Evolutionary conservation across 2,888 invertebrate species (phyloP).

Genomic region (Orgyia antiqua): DNA sequence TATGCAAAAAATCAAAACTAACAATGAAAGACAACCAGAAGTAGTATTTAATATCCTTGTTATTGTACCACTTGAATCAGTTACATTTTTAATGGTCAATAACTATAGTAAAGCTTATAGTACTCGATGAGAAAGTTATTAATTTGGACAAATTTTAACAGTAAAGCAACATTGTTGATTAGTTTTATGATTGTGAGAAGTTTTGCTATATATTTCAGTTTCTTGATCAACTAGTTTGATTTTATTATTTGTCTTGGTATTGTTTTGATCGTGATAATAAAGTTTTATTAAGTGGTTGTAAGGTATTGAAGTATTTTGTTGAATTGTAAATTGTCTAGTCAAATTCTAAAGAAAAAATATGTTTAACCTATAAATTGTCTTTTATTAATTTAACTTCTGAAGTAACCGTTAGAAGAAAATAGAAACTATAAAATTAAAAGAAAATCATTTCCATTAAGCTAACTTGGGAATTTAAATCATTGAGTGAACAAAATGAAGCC

Average conservation of each 20-base stretch:
- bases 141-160: slow-evolving; percentile 52
- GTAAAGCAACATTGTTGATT: slow-evolving; percentile 22
- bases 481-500: too few relatives aligned
- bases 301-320: too few relatives aligned
- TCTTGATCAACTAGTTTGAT: slow-evolving; percentile 28
- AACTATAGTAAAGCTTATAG: slow-evolving; percentile 42
- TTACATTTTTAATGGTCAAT: slow-evolving; percentile 68
- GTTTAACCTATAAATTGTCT: too few relatives aligned
- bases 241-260: slow-evolving; percentile 4
- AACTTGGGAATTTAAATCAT: too few relatives aligned
- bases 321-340: too few relatives aligned
- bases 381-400: too few relatives aligned
- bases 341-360: too few relatives aligned
- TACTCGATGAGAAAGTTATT: slow-evolving; percentile 62
- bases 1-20: slow-evolving; percentile 56
- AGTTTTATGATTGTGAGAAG: slow-evolving; percentile 38
- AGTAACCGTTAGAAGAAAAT: too few relatives aligned
- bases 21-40: slow-evolving; percentile 57
- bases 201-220: slow-evolving; percentile 34
- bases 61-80: slow-evolving; percentile 44
- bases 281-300: too few relatives aligned
- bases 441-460: too few relatives aligned
- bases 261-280: neutral
- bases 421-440: too few relatives aligned
- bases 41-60: slow-evolving; percentile 64